Conservation (phyloP, 2,797 vertebrate species). For the Benthosema pterotum region DNA sequence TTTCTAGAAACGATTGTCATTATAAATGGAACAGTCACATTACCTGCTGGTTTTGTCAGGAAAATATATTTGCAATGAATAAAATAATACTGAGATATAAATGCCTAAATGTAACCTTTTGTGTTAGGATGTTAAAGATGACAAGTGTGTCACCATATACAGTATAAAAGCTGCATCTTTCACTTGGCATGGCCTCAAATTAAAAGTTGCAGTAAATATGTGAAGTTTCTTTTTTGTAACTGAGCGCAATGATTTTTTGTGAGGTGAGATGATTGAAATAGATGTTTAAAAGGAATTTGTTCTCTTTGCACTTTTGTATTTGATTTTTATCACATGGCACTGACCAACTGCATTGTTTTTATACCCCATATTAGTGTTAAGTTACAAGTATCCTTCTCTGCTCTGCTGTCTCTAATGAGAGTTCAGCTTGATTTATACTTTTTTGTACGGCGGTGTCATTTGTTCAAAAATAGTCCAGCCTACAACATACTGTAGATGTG, state of each 20-base stretch:
- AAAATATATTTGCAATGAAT: constrained; percentile 64
- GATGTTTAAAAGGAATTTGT: constrained; percentile 64
- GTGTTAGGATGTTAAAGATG: constrained; percentile 82
- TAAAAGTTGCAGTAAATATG: constrained; percentile 85
- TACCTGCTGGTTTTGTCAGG: constrained; percentile 91
- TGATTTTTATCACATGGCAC: constrained; percentile 68
- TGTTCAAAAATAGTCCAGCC: no score
- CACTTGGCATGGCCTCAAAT: constrained; percentile 89
- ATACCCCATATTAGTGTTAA: constrained; percentile 72
- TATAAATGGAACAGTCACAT: constrained; percentile 80
- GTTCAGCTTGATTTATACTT: constrained; percentile 31
- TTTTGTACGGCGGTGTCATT: no score
- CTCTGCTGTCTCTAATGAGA: constrained; percentile 54
- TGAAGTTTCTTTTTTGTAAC: constrained; percentile 74
- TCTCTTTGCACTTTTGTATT: constrained; percentile 84
- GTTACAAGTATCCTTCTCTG: constrained; percentile 59
- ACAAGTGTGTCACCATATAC: constrained; percentile 70
- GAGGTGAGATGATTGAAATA: constrained; percentile 80
- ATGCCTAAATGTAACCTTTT: constrained; percentile 64
- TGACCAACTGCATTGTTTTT: constrained; percentile 69
- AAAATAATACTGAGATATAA: constrained; percentile 54
- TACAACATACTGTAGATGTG: no score
- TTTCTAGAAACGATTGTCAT: constrained; percentile 58
- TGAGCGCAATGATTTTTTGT: constrained; percentile 71
- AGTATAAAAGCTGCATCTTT: constrained; percentile 86